phyloP scores from a whole-genome alignment of 2,888 invertebrate species.

The Gonocerus acuteangulatus region DNA sequence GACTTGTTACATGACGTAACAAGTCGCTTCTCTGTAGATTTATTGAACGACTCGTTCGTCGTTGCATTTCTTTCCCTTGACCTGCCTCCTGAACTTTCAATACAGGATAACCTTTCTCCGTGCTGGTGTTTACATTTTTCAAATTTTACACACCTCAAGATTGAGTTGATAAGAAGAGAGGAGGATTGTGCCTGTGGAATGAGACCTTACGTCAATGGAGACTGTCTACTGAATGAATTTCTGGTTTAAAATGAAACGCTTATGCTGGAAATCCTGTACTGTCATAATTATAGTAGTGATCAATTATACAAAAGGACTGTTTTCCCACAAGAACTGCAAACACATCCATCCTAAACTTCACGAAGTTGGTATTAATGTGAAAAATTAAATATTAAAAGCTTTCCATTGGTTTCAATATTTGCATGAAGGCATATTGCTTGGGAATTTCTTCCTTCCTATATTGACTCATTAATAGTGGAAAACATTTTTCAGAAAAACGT shows the following conservation, averaged over 20 bases:
- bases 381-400: no score
- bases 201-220: not conserved
- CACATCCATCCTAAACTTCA: slow-evolving; percentile 41
- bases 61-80: slow-evolving; percentile 2
- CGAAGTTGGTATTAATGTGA: slow-evolving; percentile 37
- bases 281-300: slow-evolving; percentile 34
- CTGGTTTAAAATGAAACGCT: slow-evolving; percentile 14
- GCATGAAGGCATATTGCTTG: no score
- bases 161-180: not conserved
- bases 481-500: no score
- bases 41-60: not conserved
- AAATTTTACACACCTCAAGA: not conserved
- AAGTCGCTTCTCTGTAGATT: no score
- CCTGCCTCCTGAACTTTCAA: slow-evolving; percentile 4
- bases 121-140: not conserved
- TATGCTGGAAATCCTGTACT: slow-evolving; percentile 28
- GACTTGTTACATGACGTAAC: no score
- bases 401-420: no score
- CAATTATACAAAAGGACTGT: slow-evolving; percentile 36
- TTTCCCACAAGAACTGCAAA: slow-evolving; percentile 40
- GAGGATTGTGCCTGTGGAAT: not conserved
- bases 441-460: no score
- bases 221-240: slow-evolving; percentile 1
- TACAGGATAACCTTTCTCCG: not conserved
- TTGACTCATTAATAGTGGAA: no score